These are phyloP conservation scores for Sericinus montela DNA, from an alignment of 2,888 invertebrate genomes.

Conservation along the genomic window DNA sequence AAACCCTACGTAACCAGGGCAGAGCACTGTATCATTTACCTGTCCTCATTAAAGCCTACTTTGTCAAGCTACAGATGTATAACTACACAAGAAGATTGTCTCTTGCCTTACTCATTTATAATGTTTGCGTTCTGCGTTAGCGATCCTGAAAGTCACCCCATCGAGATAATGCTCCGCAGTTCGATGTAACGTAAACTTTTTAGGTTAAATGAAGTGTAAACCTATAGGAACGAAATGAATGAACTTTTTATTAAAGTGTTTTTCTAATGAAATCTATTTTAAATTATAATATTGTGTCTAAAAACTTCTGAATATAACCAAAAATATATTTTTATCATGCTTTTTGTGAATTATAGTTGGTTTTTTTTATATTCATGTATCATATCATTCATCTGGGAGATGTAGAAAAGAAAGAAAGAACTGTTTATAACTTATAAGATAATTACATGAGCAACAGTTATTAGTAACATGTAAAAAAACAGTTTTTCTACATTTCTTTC, in stretches of 20 bases:
- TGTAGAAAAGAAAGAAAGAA: too few relatives aligned
- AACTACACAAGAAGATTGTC: conserved; percentile 14
- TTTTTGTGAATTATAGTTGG: too few relatives aligned
- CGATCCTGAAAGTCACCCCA: conserved; percentile 12
- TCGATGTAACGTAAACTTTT: conserved; percentile 7
- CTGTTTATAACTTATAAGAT: too few relatives aligned
- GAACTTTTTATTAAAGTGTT: neutral
- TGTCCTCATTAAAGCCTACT: conserved; percentile 62
- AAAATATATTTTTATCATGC: too few relatives aligned
- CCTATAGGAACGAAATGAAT: neutral
- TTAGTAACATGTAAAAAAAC: too few relatives aligned
- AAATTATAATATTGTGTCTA: too few relatives aligned
- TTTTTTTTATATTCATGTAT: too few relatives aligned
- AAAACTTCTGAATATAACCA: too few relatives aligned
- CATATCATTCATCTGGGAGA: too few relatives aligned
- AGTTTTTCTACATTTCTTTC: too few relatives aligned
- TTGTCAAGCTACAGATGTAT: conserved; percentile 29
- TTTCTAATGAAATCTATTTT: neutral
- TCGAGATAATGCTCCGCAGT: conserved; percentile 5
- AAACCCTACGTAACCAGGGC: conserved; percentile 24
- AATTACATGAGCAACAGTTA: too few relatives aligned
- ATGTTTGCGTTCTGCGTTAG: conserved; percentile 5
- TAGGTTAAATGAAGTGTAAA: conserved; percentile 15
- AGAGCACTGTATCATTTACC: conserved; percentile 59
- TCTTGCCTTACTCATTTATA: conserved; percentile 24